Base-by-base conservation (phyloP, 2,888 invertebrate genomes). In the Ligdia adustata region DNA sequence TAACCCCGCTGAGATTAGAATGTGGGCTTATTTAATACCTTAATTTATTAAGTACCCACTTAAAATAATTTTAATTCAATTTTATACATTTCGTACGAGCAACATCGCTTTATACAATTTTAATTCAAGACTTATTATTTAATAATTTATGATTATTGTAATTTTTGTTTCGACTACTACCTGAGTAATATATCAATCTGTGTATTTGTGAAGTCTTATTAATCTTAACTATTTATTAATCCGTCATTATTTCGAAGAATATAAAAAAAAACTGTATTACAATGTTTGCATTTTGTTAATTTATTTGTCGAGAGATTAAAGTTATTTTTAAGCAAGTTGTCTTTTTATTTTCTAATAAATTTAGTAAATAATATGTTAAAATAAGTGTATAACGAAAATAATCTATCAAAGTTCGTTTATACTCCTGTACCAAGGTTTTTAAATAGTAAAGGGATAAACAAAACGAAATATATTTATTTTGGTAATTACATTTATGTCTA, bases 271-370 rank as follows among this genome's bases (percentile, higher is more conserved):
- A 63, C 70, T 76, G 72, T 77, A 77, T 70, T 75, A 67, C 73
- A 72, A 52, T 66, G 60, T 75, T 78, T 73, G 75, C 79, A 82
- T 82, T 82, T 78, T 80, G 83, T 87, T 87, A 85, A 87, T 86
- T 89, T 88, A 86, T 87, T 88, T 83, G 81, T 85, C 86, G 75
- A 85, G 84, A 82, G 80, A 89, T 86, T 88, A 90, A 88, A 89
- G 56, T 79, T 82, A 84, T 82, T 87, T 82, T 79, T 84, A 86
- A 85, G 82, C 72, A 64, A 44, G 31, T 40, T 2, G 2, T 42
- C n/a, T 55, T 66, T 68, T 34, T 20, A 7, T 20, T 20, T 6
- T 20, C 2, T 4, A 7, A 3, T 6, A 7, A 6, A 7, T 20
- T 16, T 16, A 16, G 16, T 16, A 16, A 3, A 3, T 16, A 16